Evolutionary conservation across 1,140 invertebrate species (phyloP).

Genomic region (Trichonephila clavata): DNA sequence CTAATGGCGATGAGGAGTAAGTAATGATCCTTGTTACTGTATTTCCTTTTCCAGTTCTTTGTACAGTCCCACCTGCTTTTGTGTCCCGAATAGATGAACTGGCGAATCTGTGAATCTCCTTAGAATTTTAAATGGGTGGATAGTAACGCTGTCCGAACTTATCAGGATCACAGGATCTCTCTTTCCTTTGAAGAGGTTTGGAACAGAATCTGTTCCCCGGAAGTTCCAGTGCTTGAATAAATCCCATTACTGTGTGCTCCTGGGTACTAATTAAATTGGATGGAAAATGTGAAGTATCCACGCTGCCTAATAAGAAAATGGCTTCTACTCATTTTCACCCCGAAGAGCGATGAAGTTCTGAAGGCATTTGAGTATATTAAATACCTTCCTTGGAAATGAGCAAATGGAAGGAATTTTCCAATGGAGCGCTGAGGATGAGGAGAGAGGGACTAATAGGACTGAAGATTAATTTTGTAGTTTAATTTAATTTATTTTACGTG

Average conservation of each 20-base stretch:
- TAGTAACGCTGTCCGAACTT: background rate
- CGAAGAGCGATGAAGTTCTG: background rate
- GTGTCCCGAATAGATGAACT: background rate
- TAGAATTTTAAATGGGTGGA: background rate
- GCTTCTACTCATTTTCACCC: background rate
- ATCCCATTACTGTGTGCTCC: background rate
- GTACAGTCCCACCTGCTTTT: background rate
- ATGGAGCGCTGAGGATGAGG: background rate
- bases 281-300: background rate
- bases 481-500: background rate
- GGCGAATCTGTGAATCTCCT: background rate
- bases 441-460: too few species aligned
- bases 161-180: background rate
- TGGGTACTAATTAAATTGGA: background rate
- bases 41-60: slow-evolving; percentile 1
- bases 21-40: slow-evolving; percentile 40
- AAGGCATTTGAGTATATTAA: background rate
- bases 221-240: background rate
- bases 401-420: background rate
- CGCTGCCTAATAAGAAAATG: background rate
- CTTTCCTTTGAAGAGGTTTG: background rate
- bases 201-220: background rate
- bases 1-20: slow-evolving; percentile 20
- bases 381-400: background rate
- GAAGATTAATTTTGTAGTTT: background rate